Base-by-base conservation (phyloP, 2,113 vertebrate genomes). In the Neodontobutis hainanensis region DNA sequence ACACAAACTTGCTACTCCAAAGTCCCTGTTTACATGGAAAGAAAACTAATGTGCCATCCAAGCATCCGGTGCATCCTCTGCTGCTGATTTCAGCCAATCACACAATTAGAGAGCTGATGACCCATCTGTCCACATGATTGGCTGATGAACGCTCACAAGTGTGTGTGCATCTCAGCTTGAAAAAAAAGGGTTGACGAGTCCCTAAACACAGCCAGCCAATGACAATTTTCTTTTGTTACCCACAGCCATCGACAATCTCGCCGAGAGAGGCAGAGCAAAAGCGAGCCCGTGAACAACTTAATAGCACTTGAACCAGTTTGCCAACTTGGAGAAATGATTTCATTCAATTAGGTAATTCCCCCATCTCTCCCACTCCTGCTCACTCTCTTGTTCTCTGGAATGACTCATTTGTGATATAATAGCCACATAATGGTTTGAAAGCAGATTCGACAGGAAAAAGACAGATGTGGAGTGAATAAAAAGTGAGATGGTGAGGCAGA, bases 311-410 rank as follows among this genome's bases (percentile, higher is more conserved):
- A 87, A 61, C 78, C 83, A 73, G 78, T 88, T 88, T 88, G 89
- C 89, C 86, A 90, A 88, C 86, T 87, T 88, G 77, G 86, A 89
- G 89, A 83, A 88, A 87, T 83, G 79, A 89, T 87, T 89, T 85
- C 73, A 87, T 85, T 90, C 87, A 87, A 89, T 88, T 88, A 90
- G 85, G 83, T 85, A 87, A 89, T 77, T 74, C 35, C 68, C 68
- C 64, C 64, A 65, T 38, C 65, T 35, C 67, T 59, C 64, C 46
- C 76, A 63, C 76, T 66, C 67, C 9, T 16, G 16, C 65, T 65
- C 78, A 3, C 50, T 82, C 79, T 73, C 84, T 86, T 82, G 75
- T 84, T 84, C 83, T 82, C 68, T 51, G 62, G 64, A 83, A 84
- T 84, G 84, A 89, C 60, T 89, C 81, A 87, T 87, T 88, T 86